A percentile compares a stretch with the other conserved stretches of the same genome.
Conservation (phyloP, 2,888 invertebrate genomes). For the Dicyrtomina minuta region DNA sequence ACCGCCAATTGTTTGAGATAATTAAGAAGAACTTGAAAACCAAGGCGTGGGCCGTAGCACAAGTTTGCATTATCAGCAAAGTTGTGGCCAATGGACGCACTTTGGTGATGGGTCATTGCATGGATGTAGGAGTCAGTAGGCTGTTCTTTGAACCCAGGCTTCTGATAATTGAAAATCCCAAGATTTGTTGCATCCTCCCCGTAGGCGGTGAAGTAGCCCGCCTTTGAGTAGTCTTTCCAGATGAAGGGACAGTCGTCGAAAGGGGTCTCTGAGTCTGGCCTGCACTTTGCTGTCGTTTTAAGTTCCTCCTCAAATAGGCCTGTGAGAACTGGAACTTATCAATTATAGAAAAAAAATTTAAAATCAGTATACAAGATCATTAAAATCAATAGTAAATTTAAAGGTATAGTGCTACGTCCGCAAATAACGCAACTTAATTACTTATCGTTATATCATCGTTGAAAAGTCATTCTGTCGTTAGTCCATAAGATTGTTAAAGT, state of each 20-base stretch:
- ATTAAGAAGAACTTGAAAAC: conserved; percentile 53
- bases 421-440: no score
- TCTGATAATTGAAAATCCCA: conserved; percentile 77
- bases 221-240: conserved; percentile 58
- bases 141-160: conserved; percentile 69
- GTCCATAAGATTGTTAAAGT: no score
- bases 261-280: conserved; percentile 24
- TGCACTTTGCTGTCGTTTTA: conserved; percentile 55
- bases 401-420: no score
- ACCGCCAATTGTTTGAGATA: conserved; percentile 52
- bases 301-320: conserved; percentile 71
- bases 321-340: conserved; percentile 71
- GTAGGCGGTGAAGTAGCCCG: conserved; percentile 61
- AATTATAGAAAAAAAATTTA: not conserved
- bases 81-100: conserved; percentile 65
- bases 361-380: no score
- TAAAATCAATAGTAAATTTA: no score
- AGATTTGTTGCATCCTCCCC: conserved; percentile 80
- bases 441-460: no score
- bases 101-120: no score
- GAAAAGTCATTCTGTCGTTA: no score
- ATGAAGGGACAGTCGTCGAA: conserved; percentile 27
- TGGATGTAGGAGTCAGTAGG: conserved; percentile 83
- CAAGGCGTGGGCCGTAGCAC: conserved; percentile 65
- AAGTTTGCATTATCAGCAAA: conserved; percentile 66